These are phyloP conservation scores for Tholera decimalis DNA, from an alignment of 2,888 invertebrate species.

Conservation along the genomic window DNA sequence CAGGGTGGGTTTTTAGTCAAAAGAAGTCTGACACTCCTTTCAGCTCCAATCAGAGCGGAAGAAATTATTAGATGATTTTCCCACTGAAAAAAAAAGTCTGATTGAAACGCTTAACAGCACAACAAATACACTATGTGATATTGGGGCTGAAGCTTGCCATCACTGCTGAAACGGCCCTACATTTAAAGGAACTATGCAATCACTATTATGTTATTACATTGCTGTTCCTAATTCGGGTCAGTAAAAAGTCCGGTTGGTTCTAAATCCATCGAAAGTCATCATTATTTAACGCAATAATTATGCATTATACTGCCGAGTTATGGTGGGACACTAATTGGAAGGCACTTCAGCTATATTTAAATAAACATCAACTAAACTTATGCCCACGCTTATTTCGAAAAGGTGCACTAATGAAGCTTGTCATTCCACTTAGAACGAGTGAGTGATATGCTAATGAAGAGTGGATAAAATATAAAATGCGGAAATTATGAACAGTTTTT, in stretches of 20 bases:
- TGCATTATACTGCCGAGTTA: conserved; percentile 20
- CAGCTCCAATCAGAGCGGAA: too few relatives aligned
- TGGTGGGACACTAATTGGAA: conserved; percentile 49
- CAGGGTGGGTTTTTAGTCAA: too few relatives aligned
- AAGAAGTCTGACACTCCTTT: too few relatives aligned
- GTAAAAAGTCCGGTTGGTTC: not conserved
- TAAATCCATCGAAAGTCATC: not conserved
- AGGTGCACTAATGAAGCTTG: conserved; percentile 60
- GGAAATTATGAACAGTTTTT: too few relatives aligned
- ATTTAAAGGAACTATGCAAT: not conserved
- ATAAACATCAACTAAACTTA: conserved; percentile 45
- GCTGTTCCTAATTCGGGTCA: not conserved
- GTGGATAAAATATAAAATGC: conserved; percentile 24
- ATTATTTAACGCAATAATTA: conserved; percentile 27
- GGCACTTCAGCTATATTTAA: conserved; percentile 46
- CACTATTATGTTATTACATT: not conserved
- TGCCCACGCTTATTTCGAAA: conserved; percentile 36
- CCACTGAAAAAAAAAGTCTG: too few relatives aligned
- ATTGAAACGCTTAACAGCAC: not conserved
- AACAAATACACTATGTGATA: not conserved
- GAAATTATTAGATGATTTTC: too few relatives aligned
- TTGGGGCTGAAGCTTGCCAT: not conserved
- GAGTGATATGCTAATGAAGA: conserved; percentile 39
- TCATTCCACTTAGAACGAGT: conserved; percentile 22
- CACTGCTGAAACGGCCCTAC: not conserved